phyloP scores from a whole-genome alignment of 2,888 invertebrate genomes.

The Bimastos eiseni region DNA sequence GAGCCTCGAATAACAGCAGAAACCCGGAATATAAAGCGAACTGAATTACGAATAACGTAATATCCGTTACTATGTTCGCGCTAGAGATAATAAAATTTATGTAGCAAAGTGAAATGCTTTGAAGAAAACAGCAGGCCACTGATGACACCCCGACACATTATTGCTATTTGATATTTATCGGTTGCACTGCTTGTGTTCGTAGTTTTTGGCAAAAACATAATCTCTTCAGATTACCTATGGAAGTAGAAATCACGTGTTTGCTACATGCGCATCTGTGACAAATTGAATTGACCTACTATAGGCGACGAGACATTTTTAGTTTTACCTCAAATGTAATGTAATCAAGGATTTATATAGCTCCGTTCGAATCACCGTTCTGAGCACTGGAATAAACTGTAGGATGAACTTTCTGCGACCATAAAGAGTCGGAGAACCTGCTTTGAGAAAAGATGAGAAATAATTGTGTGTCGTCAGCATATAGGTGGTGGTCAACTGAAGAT shows the following conservation, averaged over 20 bases:
- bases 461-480: no score
- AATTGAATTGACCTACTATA: not conserved
- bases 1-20: not conserved
- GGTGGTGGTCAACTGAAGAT: no score
- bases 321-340: no score
- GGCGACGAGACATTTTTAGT: not conserved
- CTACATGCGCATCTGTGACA: not conserved
- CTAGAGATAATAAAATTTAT: not conserved
- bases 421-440: not conserved
- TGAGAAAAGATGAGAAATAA: no score
- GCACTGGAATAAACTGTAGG: no score
- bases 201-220: not conserved
- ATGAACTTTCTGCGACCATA: no score
- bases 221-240: not conserved
- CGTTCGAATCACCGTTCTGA: no score
- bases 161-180: not conserved
- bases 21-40: not conserved
- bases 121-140: not conserved
- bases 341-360: no score
- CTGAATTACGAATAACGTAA: not conserved
- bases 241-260: not conserved
- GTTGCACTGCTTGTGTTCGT: not conserved
- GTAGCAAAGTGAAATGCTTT: not conserved
- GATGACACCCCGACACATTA: not conserved
- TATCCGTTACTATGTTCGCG: not conserved